Conservation (phyloP, 2,888 invertebrate genomes). For the Seira ritae region DNA sequence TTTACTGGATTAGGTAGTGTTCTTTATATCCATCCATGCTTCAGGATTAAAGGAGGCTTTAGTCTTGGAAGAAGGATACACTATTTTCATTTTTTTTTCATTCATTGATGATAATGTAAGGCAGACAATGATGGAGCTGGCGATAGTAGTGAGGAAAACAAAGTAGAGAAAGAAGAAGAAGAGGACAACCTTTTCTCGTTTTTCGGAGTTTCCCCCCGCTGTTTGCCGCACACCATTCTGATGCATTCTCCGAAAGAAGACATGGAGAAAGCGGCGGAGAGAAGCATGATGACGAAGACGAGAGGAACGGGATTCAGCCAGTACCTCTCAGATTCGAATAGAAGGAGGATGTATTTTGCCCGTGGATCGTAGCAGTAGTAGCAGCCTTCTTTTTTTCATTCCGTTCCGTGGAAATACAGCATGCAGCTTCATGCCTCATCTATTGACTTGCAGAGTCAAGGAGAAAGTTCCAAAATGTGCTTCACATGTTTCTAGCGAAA, state of each 20-base stretch:
- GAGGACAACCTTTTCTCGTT: background rate
- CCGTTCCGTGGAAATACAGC: background rate
- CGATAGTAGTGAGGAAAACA: background rate
- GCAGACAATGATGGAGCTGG: background rate
- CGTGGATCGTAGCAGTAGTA: too few species aligned
- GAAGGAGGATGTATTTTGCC: too few species aligned
- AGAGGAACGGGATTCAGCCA: background rate
- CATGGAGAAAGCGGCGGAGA: slow-evolving; percentile 20
- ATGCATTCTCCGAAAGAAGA: slow-evolving; percentile 36
- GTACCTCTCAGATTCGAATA: background rate
- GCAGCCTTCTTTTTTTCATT: too few species aligned
- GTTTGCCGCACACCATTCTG: slow-evolving; percentile 46
- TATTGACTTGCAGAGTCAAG: slow-evolving; percentile 18
- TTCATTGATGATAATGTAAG: background rate
- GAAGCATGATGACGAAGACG: slow-evolving; percentile 24
- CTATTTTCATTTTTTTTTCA: background rate
- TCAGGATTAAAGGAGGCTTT: background rate
- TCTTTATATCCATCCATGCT: background rate
- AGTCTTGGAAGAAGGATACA: background rate
- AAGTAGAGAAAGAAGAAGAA: background rate
- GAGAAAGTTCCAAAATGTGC: slow-evolving; percentile 20
- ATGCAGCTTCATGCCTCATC: slow-evolving; percentile 24
- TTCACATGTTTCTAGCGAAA: slow-evolving; percentile 16
- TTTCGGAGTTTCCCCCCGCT: slow-evolving; percentile 19
- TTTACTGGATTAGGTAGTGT: background rate